Conservation (phyloP, 1,140 invertebrate species). For the Hestina assimilis region DNA sequence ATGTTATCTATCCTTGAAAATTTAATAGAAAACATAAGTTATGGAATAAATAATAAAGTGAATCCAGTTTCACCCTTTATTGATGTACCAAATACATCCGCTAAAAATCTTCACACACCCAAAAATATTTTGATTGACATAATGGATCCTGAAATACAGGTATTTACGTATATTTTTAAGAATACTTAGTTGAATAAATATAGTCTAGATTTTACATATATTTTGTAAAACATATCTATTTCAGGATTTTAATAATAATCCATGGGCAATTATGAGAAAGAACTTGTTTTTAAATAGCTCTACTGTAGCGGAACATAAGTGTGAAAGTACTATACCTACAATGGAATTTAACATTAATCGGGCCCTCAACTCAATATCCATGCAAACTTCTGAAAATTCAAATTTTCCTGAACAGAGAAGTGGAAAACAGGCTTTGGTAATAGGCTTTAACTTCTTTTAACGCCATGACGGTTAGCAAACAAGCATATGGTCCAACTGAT, state of each 20-base stretch:
- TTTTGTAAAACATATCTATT: not conserved
- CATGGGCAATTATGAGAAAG: conserved; percentile 11
- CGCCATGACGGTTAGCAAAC: too few relatives aligned
- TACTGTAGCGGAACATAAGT: not conserved
- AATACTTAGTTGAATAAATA: too few relatives aligned
- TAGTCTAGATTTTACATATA: not conserved
- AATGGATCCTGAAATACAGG: not conserved
- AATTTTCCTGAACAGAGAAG: not conserved
- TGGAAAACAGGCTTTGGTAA: conserved; percentile 27
- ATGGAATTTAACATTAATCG: conserved; percentile 19
- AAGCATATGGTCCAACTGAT: too few relatives aligned
- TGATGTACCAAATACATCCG: not conserved
- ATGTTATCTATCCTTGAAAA: too few relatives aligned
- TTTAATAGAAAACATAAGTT: too few relatives aligned
- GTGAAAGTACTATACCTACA: conserved; percentile 7
- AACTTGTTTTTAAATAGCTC: conserved; percentile 10
- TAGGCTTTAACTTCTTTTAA: conserved; percentile 3
- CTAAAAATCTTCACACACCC: not conserved
- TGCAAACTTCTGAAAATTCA: conserved; percentile 13
- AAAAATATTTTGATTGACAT: not conserved
- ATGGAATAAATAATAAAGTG: not conserved
- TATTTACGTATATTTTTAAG: not conserved
- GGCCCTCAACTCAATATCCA: conserved; percentile 7
- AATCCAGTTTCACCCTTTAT: not conserved
- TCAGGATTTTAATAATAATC: not conserved